Evolutionary conservation across 2,113 vertebrate genomes (phyloP), one percentile per base, ranked within the genome.

Genomic region (Pomatorhinus ruficollis): DNA sequence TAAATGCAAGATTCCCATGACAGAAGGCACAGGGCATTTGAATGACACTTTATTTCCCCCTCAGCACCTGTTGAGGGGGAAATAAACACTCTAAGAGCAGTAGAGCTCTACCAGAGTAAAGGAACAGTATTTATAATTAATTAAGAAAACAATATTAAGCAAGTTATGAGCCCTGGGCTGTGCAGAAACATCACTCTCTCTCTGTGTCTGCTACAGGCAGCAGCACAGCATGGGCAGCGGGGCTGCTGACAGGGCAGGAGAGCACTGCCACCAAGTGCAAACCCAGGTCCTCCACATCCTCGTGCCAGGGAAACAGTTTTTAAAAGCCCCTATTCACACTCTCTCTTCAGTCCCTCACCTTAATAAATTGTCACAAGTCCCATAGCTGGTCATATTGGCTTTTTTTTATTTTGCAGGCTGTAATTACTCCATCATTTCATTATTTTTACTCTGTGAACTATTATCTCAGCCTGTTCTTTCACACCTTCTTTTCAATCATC

Each of bases 191-290:
- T 40, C 39, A 10, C 10, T 42, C 28, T 25, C 42, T 12, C 28
- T 50, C 44, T 2, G 0, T 12, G 49, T 24, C 42, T 70, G 42
- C 50, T 27, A 69, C 54, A 66, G 57, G 37, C 27, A 84, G 61
- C 71, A 63, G 70, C 45, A 49, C 42, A 57, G 65, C 6, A 3
- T 2, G 1, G 44, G 28, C 47, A 22, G 57, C 11, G 3, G 71
- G 39, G 56, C 42, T 87, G 64, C 40, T 31, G 3, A 49, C 87
- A 90, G 87, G 45, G 8, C 5, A 63, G 89, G 87, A 90, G 72
- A 95, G 95, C 92, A 95, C 92, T 97, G 96, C 97, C 97, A 96
- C 93, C 96, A 97, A 97, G 95, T 89, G 96, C 95, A 95, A 89
- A 93, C 33, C 20, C 50, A 57, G 64, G 23, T 89, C 33, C 72